Conservation (phyloP, 2,888 invertebrate species). For the Phaonia tiefii region DNA sequence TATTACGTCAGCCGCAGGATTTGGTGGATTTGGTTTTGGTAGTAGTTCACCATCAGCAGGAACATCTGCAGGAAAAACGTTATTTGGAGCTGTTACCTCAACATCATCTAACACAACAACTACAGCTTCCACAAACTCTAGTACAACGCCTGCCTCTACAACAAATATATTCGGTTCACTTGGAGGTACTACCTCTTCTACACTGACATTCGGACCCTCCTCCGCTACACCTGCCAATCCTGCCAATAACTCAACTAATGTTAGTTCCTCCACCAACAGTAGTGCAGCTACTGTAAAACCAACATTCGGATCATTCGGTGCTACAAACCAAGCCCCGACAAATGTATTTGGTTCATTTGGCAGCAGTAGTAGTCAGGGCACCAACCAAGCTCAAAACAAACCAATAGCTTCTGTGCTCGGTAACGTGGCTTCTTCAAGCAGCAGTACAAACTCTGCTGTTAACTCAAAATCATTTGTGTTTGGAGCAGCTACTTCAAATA, state of each 20-base stretch:
- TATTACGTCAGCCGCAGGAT: constrained; percentile 48
- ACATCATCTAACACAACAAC: constrained; percentile 48
- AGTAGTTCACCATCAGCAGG: constrained; percentile 47
- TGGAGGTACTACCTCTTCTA: constrained; percentile 50
- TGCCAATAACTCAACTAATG: constrained; percentile 49
- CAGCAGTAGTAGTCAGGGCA: constrained; percentile 40
- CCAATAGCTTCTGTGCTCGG: constrained; percentile 68
- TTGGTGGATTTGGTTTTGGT: constrained; percentile 67
- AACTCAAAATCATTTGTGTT: constrained; percentile 62
- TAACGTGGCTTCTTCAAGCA: constrained; percentile 47
- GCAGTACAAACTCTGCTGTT: constrained; percentile 36
- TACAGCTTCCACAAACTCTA: constrained; percentile 4
- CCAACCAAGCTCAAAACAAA: constrained; percentile 53
- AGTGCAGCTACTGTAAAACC: constrained; percentile 64
- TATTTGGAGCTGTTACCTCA: constrained; percentile 52
- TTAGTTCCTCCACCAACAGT: constrained; percentile 56
- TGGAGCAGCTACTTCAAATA: constrained; percentile 48
- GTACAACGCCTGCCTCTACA: constrained; percentile 56
- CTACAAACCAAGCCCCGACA: constrained; percentile 56
- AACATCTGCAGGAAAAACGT: constrained; percentile 43
- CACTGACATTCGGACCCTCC: constrained; percentile 67
- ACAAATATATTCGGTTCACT: constrained; percentile 68
- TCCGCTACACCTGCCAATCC: constrained; percentile 65
- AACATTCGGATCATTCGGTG: constrained; percentile 65
- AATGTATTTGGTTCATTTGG: constrained; percentile 66